Evolutionary conservation across 2,888 invertebrate species (phyloP), one percentile per base, ranked within the genome.

Genomic region (Bedellia somnulentella): DNA sequence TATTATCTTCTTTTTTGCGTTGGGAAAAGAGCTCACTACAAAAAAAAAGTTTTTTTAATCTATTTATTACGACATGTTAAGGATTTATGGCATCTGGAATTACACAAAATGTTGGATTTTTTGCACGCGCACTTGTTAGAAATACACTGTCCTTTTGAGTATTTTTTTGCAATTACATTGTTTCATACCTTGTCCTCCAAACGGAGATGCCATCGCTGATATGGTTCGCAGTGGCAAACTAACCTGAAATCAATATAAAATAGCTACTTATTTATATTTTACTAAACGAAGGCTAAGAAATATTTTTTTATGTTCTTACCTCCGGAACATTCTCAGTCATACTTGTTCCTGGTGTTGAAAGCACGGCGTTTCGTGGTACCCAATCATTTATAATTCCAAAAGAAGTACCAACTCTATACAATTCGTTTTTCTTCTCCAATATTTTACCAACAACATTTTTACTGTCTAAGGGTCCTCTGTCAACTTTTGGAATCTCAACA

Each of bases 131-230:
- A 35, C 32, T 30, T 35, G 14, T 35, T 32, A 8, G 32, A 32
- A 22, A 32, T 17, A 24, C 35, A 30, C 25, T 33, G 32, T 32
- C 30, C 32, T 10, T 32, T 35, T 21, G 16, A 30, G 28, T 30
- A 30, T 32, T 31, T 33, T n/a, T 35, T 35, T 31, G 30, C 33
- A 35, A 24, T 33, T 33, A 29, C 35, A 33, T 27, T 33, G 35
- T 24, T 31, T 35, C 24, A 33, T 29, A 23, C 33, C 33, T 33
- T 33, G 35, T 27, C 35, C 35, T 10, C 35, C 31, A 33, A 35
- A 35, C 33, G 33, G 15, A 24, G 31, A 33, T 29, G 29, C 31
- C 30, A 30, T 35, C 18, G 29, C 23, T 14, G 33, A 25, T 22
- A 33, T 30, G 23, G 16, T 35, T 33, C 32, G 30, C 23, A 23